A percentile compares a stretch with the other conserved stretches of the same genome.
Conservation (phyloP, 2,888 invertebrate genomes). For the Lampropteryx suffumata region DNA sequence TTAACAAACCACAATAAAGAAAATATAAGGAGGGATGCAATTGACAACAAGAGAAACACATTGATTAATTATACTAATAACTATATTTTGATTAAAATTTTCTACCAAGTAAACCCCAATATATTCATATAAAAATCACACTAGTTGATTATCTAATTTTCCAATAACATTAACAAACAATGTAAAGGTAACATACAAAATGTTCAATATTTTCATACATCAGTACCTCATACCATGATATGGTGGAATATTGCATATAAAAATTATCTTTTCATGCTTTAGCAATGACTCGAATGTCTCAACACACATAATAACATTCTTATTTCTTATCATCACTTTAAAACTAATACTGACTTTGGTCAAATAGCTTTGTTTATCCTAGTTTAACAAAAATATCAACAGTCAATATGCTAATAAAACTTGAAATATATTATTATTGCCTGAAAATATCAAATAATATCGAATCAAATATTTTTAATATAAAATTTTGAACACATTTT, state of each 20-base stretch:
- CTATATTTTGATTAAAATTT: constrained; percentile 80
- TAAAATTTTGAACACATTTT: constrained; percentile 78
- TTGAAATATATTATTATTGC: constrained; percentile 74
- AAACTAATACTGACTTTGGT: constrained; percentile 83
- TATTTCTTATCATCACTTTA: constrained; percentile 66
- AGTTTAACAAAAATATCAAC: constrained; percentile 78
- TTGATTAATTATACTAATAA: constrained; percentile 58
- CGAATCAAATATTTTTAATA: constrained; percentile 51
- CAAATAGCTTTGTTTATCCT: constrained; percentile 82
- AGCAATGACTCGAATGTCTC: constrained; percentile 66
- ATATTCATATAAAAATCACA: constrained; percentile 83
- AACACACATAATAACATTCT: constrained; percentile 67
- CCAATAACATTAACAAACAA: constrained; percentile 82
- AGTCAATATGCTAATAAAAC: constrained; percentile 76
- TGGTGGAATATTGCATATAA: constrained; percentile 71
- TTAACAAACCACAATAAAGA: constrained; percentile 33
- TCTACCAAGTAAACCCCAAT: constrained; percentile 82
- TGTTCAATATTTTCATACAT: constrained; percentile 53
- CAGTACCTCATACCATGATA: constrained; percentile 69
- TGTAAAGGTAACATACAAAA: constrained; percentile 68
- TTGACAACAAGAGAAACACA: constrained; percentile 40
- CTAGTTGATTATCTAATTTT: constrained; percentile 71
- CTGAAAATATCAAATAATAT: constrained; percentile 77
- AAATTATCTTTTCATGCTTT: constrained; percentile 57
- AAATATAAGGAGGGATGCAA: constrained; percentile 44